Evolutionary conservation across 2,797 vertebrate genomes (phyloP).

Genomic region (Rhinophrynus dorsalis): DNA sequence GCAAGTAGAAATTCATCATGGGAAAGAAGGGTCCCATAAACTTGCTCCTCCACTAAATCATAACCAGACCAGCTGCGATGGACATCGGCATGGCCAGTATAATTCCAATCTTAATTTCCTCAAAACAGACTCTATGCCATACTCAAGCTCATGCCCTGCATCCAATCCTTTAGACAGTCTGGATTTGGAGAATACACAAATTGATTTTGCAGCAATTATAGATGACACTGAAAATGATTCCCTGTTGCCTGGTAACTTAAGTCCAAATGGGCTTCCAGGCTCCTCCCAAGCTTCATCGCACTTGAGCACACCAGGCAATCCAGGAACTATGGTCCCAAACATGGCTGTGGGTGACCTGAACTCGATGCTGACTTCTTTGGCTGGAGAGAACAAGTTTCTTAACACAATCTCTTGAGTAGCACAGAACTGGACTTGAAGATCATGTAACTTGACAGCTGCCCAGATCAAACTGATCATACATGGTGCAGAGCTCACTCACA

Average conservation of each 20-base stretch:
- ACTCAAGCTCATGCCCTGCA: conserved; percentile 76
- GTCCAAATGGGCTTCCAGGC: conserved; percentile 60
- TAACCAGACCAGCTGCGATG: conserved; percentile 74
- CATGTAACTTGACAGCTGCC: conserved; percentile 43
- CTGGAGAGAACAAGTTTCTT: conserved; percentile 95
- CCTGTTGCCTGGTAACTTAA: conserved; percentile 68
- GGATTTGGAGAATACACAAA: conserved; percentile 93
- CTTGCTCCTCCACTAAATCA: conserved; percentile 59
- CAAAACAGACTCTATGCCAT: conserved; percentile 73
- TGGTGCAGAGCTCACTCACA: conserved; percentile 41
- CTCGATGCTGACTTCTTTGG: conserved; percentile 89
- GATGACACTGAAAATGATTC: conserved; percentile 82
- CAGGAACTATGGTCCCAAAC: conserved; percentile 80
- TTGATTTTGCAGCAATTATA: conserved; percentile 95
- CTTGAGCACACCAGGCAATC: conserved; percentile 77
- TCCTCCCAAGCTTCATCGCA: conserved; percentile 76
- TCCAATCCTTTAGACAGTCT: conserved; percentile 90
- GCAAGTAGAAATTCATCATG: conserved; percentile 67
- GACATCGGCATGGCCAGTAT: conserved; percentile 70
- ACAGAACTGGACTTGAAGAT: background rate
- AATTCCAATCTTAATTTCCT: conserved; percentile 59
- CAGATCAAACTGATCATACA: conserved; percentile 36
- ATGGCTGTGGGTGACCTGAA: conserved; percentile 98
- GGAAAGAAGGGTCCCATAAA: conserved; percentile 67
- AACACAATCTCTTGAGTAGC: conserved; percentile 75